Conservation (phyloP, 1,140 invertebrate species). For the Lordiphosa mommai region DNA sequence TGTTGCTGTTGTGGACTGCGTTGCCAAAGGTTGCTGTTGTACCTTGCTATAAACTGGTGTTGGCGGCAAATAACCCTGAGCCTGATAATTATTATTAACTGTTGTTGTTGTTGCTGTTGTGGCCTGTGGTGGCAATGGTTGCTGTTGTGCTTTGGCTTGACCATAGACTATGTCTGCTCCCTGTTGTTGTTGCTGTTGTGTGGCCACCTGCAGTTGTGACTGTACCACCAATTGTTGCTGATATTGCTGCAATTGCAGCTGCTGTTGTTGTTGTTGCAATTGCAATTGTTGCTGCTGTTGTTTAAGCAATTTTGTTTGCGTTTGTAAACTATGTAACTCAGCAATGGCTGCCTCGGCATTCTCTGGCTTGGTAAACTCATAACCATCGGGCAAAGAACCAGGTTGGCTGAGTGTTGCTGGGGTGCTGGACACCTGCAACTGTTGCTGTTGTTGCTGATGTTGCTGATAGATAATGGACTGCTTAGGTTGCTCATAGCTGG, state of each 20-base stretch:
- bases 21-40: background rate
- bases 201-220: constrained; percentile 37
- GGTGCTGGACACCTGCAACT: constrained; percentile 11
- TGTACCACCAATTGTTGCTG: constrained; percentile 32
- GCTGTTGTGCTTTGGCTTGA: constrained; percentile 22
- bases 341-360: constrained; percentile 68
- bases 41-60: constrained; percentile 1
- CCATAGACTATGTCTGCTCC: constrained; percentile 22
- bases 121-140: constrained; percentile 9
- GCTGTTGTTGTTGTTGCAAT: constrained; percentile 1
- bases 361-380: constrained; percentile 63
- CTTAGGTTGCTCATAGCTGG: constrained; percentile 44
- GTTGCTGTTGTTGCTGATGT: constrained; percentile 29
- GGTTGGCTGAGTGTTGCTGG: constrained; percentile 22
- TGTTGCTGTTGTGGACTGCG: background rate
- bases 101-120: constrained; percentile 17
- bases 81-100: background rate
- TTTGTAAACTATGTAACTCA: constrained; percentile 64
- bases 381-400: constrained; percentile 56
- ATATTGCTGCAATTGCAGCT: constrained; percentile 17
- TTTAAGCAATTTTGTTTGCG: constrained; percentile 54
- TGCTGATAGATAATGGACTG: constrained; percentile 18
- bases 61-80: constrained; percentile 29
- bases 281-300: constrained; percentile 29
- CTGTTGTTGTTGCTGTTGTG: constrained; percentile 39